A percentile compares a stretch with the other conserved stretches of the same genome.
These are phyloP conservation scores for Acronicta leporina DNA, from an alignment of 2,888 invertebrate genomes.

Conservation along the genomic window DNA sequence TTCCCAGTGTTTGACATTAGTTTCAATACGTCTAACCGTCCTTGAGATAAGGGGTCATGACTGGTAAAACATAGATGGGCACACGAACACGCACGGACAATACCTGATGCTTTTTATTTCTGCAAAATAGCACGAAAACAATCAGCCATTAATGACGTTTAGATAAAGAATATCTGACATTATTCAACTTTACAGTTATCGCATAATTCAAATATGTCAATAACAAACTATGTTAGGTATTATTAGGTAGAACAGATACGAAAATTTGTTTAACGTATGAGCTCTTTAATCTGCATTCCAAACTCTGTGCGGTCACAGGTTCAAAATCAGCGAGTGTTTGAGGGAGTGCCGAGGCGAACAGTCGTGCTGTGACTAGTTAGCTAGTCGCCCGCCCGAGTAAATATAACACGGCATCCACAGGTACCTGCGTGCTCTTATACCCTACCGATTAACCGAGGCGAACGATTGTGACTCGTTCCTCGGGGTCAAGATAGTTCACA, in stretches of 20 bases:
- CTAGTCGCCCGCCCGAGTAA: constrained; percentile 21
- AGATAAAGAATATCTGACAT: no score
- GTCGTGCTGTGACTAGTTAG: constrained; percentile 63
- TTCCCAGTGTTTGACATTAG: no score
- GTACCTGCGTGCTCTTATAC: constrained; percentile 65
- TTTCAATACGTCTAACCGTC: no score
- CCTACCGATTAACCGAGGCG: constrained; percentile 61
- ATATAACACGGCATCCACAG: constrained; percentile 43
- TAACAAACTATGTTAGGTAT: constrained; percentile 9
- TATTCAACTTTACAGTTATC: constrained; percentile 12
- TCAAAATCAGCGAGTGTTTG: constrained; percentile 64
- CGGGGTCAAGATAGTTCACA: constrained; percentile 77
- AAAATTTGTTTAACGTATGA: constrained; percentile 17
- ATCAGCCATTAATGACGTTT: no score
- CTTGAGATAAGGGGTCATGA: no score
- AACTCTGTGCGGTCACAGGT: constrained; percentile 54
- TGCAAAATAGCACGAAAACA: no score
- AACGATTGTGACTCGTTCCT: constrained; percentile 59
- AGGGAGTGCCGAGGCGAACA: constrained; percentile 68
- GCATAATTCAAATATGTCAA: constrained; percentile 4
- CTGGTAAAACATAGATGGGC: no score
- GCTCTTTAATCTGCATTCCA: constrained; percentile 36
- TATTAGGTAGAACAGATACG: constrained; percentile 20
- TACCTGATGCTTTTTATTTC: no score
- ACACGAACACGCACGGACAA: no score